A percentile compares a stretch with the other conserved stretches of the same genome.
Evolutionary conservation across 2,888 invertebrate species (phyloP).

Genomic region (Drosophila pseudotakahashii): DNA sequence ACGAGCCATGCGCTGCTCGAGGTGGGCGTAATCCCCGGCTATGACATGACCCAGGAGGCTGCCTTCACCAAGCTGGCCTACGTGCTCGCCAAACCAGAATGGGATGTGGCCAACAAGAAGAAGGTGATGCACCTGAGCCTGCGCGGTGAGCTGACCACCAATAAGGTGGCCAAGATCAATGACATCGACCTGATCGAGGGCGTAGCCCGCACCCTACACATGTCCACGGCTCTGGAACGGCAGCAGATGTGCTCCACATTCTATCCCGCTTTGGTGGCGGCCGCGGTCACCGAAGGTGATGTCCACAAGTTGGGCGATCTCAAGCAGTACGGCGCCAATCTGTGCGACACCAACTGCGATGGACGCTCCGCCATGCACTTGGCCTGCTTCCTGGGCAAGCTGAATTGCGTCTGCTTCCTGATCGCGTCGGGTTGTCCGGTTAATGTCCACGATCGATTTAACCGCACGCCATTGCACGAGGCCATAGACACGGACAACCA

Average conservation of each 20-base stretch:
- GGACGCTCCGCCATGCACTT: conserved; percentile 92
- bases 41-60: conserved; percentile 91
- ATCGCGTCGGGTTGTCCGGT: conserved; percentile 92
- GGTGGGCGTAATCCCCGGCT: conserved; percentile 79
- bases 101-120: conserved; percentile 87
- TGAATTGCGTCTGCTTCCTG: conserved; percentile 87
- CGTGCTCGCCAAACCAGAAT: conserved; percentile 91
- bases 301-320: conserved; percentile 85
- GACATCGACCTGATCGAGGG: conserved; percentile 86
- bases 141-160: conserved; percentile 90
- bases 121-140: conserved; percentile 90
- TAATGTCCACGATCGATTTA: conserved; percentile 89
- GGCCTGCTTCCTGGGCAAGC: conserved; percentile 89
- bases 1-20: conserved; percentile 88
- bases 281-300: conserved; percentile 86
- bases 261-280: conserved; percentile 88
- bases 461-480: conserved; percentile 89
- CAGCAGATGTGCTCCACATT: conserved; percentile 86
- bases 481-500: conserved; percentile 88
- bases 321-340: conserved; percentile 88
- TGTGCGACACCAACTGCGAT: conserved; percentile 90
- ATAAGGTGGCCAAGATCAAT: conserved; percentile 67
- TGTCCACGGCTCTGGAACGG: conserved; percentile 85
- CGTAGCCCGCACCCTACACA: conserved; percentile 86
- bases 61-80: conserved; percentile 95